Evolutionary conservation across 1,140 invertebrate species (phyloP).

Genomic region (Drosophila baimaii): DNA sequence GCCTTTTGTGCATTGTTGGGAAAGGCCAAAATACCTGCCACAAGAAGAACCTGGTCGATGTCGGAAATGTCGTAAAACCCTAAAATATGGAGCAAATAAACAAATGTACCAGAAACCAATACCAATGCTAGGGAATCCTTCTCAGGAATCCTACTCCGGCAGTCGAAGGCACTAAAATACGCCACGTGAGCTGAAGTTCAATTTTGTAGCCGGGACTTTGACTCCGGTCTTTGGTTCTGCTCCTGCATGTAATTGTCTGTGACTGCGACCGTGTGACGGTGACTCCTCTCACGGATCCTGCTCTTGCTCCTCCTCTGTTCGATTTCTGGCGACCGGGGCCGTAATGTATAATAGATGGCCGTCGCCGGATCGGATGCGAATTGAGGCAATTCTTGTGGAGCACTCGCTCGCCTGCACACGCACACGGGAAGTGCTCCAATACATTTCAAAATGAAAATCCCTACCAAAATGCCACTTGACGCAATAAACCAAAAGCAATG

Average conservation of each 20-base stretch:
- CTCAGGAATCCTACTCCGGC: conserved; percentile 27
- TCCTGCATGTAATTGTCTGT: conserved; percentile 77
- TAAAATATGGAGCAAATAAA: conserved; percentile 83
- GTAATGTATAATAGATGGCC: conserved; percentile 80
- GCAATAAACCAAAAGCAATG: conserved; percentile 76
- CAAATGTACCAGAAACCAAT: conserved; percentile 70
- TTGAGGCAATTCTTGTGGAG: conserved; percentile 59
- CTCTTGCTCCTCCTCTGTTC: not conserved
- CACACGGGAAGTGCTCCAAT: conserved; percentile 53
- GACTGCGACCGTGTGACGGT: conserved; percentile 41
- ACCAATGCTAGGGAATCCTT: conserved; percentile 22
- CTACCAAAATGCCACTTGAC: conserved; percentile 79
- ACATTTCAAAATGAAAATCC: conserved; percentile 82
- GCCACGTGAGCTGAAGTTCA: conserved; percentile 81
- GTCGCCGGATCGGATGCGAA: conserved; percentile 69
- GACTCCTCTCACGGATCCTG: conserved; percentile 7
- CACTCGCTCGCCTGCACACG: conserved; percentile 13
- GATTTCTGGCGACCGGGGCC: conserved; percentile 45
- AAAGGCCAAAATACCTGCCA: conserved; percentile 69
- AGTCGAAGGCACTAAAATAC: conserved; percentile 71
- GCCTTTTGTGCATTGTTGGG: conserved; percentile 32
- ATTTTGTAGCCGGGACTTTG: conserved; percentile 50
- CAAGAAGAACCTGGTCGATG: conserved; percentile 75
- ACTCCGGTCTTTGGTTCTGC: conserved; percentile 44
- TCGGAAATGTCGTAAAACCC: conserved; percentile 74